These are phyloP conservation scores for Drosophila phalerata DNA, from an alignment of 2,888 invertebrate genomes.

Conservation along the genomic window DNA sequence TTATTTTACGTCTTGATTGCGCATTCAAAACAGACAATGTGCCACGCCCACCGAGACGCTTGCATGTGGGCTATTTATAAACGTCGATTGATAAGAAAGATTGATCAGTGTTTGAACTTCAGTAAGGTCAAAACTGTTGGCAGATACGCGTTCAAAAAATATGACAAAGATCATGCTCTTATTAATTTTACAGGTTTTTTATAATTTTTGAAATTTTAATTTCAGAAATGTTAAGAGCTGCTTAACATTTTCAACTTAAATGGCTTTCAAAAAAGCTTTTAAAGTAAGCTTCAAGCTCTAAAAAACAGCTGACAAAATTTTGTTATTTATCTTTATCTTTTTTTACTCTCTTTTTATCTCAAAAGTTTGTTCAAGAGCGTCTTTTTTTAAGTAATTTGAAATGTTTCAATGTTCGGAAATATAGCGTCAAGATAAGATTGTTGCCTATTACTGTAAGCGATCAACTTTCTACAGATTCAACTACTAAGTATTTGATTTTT, in stretches of 20 bases:
- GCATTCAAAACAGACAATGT: slow-evolving; percentile 11
- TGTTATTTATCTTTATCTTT: neutral
- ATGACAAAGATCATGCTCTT: neutral
- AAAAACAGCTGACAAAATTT: slow-evolving; percentile 11
- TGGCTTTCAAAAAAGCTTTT: neutral
- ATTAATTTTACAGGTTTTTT: neutral
- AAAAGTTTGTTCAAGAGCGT: neutral
- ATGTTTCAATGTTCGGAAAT: neutral
- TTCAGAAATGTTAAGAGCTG: neutral
- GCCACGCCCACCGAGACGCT: slow-evolving; percentile 63
- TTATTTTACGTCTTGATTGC: slow-evolving; percentile 27
- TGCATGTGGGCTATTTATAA: slow-evolving; percentile 51
- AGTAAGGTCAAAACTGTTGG: slow-evolving; percentile 58
- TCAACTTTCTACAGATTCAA: neutral
- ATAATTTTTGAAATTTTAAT: neutral
- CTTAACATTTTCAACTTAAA: neutral
- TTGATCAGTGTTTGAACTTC: slow-evolving; percentile 65
- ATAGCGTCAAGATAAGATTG: slow-evolving; percentile 6
- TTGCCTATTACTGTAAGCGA: neutral
- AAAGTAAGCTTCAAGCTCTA: neutral
- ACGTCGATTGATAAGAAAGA: slow-evolving; percentile 54
- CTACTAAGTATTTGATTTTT: no score
- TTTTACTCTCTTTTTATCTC: neutral
- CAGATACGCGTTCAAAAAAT: slow-evolving; percentile 30
- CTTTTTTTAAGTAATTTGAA: slow-evolving; percentile 1